Base-by-base conservation (phyloP, 2,113 vertebrate genomes). In the Cyphomyrus plagiostoma region DNA sequence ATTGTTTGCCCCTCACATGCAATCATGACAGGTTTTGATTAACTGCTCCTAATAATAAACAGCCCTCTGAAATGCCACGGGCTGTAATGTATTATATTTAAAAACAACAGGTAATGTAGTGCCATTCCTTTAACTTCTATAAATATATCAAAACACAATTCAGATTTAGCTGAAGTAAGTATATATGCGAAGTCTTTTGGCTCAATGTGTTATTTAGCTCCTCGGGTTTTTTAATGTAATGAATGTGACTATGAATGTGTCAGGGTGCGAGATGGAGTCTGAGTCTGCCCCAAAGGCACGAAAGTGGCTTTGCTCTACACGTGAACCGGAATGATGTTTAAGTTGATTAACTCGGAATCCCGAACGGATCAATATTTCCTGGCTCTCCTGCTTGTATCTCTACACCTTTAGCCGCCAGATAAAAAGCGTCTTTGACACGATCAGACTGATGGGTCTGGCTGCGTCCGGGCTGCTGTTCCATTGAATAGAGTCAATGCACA, bases 211-310 rank as follows among this genome's bases (percentile, higher is more conserved):
- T 13, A 45, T 89, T 58, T 84, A 7, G 0, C 6, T 23, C 21
- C 0, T 91, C 1, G 95, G 95, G 90, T 92, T 96, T 89, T 89
- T 95, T 0, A 96, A 94, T 6, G 94, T 92, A 21, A 91, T 89
- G 0, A 0, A 0, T 1, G 8, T 11, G 0, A 0, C 0, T 5
- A 7, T 96, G 90, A 95, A 94, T 0, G 6, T 95, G 3, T 89
- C 92, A 0, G 0, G 62, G 0, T 90, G 84, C 0, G 5, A 23
- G 1, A 0, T 15, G 30, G 0, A 8, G 0, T 88, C 82, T 0
- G 88, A 52, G 0, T 0, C 0, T 1, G 58, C 93, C 0, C 49
- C 0, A 88, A 93, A 7, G 95, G 95, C 91, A 56, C 53, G 95
- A 96, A 93, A 92, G 95, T 87, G 21, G 26, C 13, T 30, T 39